Conservation (phyloP, 2,113 vertebrate genomes). For the Mormyrus iriodes region DNA sequence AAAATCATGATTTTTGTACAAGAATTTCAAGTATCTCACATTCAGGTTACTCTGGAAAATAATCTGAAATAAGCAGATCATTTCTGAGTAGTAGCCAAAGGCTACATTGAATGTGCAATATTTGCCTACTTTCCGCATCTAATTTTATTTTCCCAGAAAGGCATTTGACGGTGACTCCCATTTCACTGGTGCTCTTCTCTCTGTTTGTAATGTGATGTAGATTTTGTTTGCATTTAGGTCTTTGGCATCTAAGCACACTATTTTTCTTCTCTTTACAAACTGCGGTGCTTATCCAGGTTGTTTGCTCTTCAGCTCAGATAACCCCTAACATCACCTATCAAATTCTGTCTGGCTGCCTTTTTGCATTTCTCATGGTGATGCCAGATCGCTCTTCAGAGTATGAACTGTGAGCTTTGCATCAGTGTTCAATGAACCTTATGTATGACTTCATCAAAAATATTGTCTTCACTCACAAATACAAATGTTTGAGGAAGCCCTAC, state of each 20-base stretch:
- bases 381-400: not conserved
- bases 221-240: not conserved
- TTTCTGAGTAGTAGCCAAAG: conserved; percentile 1
- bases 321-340: not conserved
- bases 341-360: not conserved
- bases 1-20: not conserved
- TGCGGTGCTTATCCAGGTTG: not conserved
- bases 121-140: not conserved
- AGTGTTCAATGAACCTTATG: not conserved
- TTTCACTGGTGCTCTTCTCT: not conserved
- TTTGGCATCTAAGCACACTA: not conserved
- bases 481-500: not conserved
- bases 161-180: not conserved
- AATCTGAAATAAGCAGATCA: not conserved
- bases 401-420: not conserved
- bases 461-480: not conserved
- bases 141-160: not conserved
- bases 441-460: not conserved
- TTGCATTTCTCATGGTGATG: not conserved
- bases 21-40: not conserved
- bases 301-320: not conserved
- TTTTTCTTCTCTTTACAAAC: not conserved
- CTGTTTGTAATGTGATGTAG: not conserved
- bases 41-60: not conserved
- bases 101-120: not conserved